phyloP scores from a whole-genome alignment of 2,797 vertebrate genomes.

The Xiphophorus birchmanni region DNA sequence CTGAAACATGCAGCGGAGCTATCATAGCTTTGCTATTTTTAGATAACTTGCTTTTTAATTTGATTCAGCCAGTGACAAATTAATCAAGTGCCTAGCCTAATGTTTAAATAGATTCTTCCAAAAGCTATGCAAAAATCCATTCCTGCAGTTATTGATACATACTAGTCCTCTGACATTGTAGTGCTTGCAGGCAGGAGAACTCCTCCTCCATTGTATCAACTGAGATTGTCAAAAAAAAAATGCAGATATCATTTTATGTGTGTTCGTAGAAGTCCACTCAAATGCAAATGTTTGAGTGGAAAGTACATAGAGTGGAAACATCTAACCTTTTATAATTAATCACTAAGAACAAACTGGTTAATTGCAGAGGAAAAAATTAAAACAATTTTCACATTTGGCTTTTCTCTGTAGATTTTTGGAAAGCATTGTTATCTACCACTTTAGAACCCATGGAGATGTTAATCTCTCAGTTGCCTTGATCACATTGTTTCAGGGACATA shows the following conservation, averaged over 20 bases:
- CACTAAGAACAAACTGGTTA: slow-evolving; percentile 9
- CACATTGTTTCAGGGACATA: slow-evolving; percentile 49
- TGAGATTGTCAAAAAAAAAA: slow-evolving; percentile 21
- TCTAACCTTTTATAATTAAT: slow-evolving; percentile 23
- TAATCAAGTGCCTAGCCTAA: slow-evolving; percentile 55
- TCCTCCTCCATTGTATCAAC: slow-evolving; percentile 44
- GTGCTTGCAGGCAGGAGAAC: slow-evolving; percentile 67
- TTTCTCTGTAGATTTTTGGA: slow-evolving; percentile 29
- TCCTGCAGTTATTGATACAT: slow-evolving; percentile 63
- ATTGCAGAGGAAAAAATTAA: background rate
- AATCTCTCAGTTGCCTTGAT: slow-evolving; percentile 61
- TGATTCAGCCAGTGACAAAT: slow-evolving; percentile 58
- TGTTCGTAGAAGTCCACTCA: background rate
- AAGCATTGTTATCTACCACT: slow-evolving; percentile 38
- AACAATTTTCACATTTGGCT: slow-evolving; percentile 14
- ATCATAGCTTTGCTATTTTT: slow-evolving; percentile 69
- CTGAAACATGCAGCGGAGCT: background rate
- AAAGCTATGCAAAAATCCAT: slow-evolving; percentile 58
- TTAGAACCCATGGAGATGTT: slow-evolving; percentile 53
- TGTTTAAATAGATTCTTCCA: slow-evolving; percentile 66
- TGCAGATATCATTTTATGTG: background rate
- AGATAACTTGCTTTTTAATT: slow-evolving; percentile 61
- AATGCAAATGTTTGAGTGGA: background rate
- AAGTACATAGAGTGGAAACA: background rate
- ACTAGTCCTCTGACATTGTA: slow-evolving; percentile 78